Percentiles rank a stretch among this genome's conserved stretches.
Conservation (phyloP, 2,888 invertebrate genomes). For the Melinaea marsaeus region DNA sequence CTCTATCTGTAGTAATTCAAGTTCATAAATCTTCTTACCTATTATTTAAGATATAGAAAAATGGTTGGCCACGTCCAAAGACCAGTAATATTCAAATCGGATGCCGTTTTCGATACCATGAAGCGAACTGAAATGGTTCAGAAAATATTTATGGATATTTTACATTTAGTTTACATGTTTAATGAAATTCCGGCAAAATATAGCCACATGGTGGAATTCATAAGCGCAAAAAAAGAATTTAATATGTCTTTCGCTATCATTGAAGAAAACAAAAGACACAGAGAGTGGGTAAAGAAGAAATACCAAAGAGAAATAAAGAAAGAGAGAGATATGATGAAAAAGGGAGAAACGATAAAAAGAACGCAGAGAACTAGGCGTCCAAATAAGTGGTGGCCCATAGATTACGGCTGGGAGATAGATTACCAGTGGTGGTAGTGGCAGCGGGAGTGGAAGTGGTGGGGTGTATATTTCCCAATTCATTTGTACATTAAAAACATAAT, state of each 20-base stretch:
- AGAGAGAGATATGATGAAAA: constrained; percentile 14
- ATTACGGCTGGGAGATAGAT: constrained; percentile 49
- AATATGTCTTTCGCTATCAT: neutral
- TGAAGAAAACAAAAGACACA: neutral
- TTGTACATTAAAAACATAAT: neutral
- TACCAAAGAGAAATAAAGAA: constrained; percentile 24
- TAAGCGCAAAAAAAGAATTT: neutral
- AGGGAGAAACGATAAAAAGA: constrained; percentile 7
- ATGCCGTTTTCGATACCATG: constrained; percentile 27
- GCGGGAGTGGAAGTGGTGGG: neutral
- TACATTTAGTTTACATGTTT: constrained; percentile 45
- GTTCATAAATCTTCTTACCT: too few species aligned
- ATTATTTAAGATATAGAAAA: constrained; percentile 42
- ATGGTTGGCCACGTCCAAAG: constrained; percentile 34
- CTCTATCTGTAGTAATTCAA: too few species aligned
- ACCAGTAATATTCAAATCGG: constrained; percentile 7
- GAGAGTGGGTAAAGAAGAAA: constrained; percentile 17
- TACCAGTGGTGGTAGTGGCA: constrained; percentile 33
- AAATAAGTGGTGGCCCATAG: constrained; percentile 39
- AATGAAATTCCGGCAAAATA: constrained; percentile 47
- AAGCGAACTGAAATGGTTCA: constrained; percentile 38
- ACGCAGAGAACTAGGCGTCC: constrained; percentile 11
- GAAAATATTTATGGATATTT: constrained; percentile 41
- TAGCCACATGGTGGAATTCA: constrained; percentile 10
- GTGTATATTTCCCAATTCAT: neutral